A percentile compares a stretch with the other conserved stretches of the same genome.
Conservation (phyloP, 2,888 invertebrate genomes). For the Teinopalpus imperialis region DNA sequence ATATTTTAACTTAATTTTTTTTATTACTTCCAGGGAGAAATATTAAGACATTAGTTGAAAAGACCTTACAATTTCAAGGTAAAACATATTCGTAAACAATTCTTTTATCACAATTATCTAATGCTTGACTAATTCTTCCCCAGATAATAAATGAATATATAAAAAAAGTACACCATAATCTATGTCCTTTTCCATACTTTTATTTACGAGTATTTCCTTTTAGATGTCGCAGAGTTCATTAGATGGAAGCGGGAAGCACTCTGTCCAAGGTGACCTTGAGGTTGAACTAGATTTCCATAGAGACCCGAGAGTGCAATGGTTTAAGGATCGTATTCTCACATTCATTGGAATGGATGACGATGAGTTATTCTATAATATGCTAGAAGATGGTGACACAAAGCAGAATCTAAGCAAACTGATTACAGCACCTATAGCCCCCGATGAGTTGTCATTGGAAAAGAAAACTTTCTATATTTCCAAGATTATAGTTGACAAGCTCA, state of each 20-base stretch:
- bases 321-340: constrained; percentile 83
- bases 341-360: constrained; percentile 81
- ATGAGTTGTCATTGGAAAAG: constrained; percentile 71
- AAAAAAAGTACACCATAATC: too few relatives aligned
- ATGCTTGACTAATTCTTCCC: too few relatives aligned
- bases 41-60: too few relatives aligned
- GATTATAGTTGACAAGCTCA: constrained; percentile 86
- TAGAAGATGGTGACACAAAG: constrained; percentile 77
- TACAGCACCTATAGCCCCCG: constrained; percentile 44
- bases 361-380: constrained; percentile 82
- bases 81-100: too few relatives aligned
- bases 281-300: constrained; percentile 41
- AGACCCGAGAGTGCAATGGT: constrained; percentile 86
- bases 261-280: constrained; percentile 26
- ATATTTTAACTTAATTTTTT: too few relatives aligned
- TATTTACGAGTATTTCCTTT: too few relatives aligned
- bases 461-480: constrained; percentile 86
- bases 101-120: too few relatives aligned
- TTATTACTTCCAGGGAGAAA: too few relatives aligned
- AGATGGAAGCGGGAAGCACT: constrained; percentile 21
- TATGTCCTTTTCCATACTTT: too few relatives aligned
- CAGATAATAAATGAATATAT: too few relatives aligned
- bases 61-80: too few relatives aligned
- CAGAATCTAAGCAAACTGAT: constrained; percentile 55
- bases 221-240: constrained; percentile 24